Base-by-base conservation (phyloP, 1,140 invertebrate species). In the Bathynomus jamesi region DNA sequence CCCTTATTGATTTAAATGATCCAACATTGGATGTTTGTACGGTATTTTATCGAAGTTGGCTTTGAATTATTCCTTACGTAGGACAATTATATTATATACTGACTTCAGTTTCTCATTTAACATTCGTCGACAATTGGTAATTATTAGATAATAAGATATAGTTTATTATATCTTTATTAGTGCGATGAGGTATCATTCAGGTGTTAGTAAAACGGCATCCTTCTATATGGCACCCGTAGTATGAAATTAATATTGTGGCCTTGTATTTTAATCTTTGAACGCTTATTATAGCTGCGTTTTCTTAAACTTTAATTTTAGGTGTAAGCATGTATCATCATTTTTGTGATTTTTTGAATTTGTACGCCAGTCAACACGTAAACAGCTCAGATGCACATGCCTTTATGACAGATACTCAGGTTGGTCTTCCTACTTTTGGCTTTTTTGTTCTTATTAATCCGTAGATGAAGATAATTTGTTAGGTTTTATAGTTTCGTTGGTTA, bases 241-340 rank as follows among this genome's bases (percentile, higher is more conserved):
- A 40, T 8, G 7, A 8, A 40, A 40, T 8, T 17, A 8, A 40
- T 8, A 40, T 40, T 40, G 7, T 8, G 17, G 32, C 17, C 17
- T 40, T 40, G 17, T 8, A 40, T 40, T 40, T 40, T 40, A 17
- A 8, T 40, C 17, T 7, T 40, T 40, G 32, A 28, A 70, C 32
- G 4, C 67, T 40, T 40, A 8, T 40, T 40, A 7, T 17, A 40
- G 17, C 17, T 40, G 7, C 17, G 7, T 40, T 40, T 40, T 40
- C 32, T 40, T 71, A 68, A 53, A 75, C 75, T 76, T 81, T 67
- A 75, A 75, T 87, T 88, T 80, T 85, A 95, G 92, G 91, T 82
- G 91, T 96, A 10, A 99, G 98, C 81, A 94, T 99, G 92, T 99
- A 98, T 83, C 96, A 99, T 84, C 96, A 99, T 85, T 99, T 99